phyloP scores from a whole-genome alignment of 2,888 invertebrate species.

The Craniophora ligustri region DNA sequence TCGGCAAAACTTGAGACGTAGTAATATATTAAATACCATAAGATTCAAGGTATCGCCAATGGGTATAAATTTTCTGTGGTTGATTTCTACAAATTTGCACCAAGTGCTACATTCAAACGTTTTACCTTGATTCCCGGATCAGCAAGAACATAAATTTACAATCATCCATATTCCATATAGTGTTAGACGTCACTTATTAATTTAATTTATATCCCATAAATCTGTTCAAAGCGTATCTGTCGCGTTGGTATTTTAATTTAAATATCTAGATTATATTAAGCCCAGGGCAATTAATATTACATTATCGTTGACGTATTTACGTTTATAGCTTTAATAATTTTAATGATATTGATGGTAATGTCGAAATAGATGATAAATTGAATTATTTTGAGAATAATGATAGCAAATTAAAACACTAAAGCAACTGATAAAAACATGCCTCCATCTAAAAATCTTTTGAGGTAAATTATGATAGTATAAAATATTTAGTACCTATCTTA shows the following conservation, averaged over 20 bases:
- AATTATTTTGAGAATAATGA: constrained; percentile 22
- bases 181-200: constrained; percentile 25
- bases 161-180: constrained; percentile 30
- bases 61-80: background rate
- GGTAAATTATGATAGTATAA: constrained; percentile 31
- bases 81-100: background rate
- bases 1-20: background rate
- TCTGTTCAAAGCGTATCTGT: constrained; percentile 24
- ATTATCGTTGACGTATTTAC: constrained; percentile 10
- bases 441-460: constrained; percentile 23
- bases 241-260: constrained; percentile 30
- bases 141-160: constrained; percentile 14
- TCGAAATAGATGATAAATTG: constrained; percentile 12
- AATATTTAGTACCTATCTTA: constrained; percentile 49
- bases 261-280: constrained; percentile 31
- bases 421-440: constrained; percentile 42
- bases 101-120: background rate
- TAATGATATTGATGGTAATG: constrained; percentile 11
- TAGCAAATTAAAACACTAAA: constrained; percentile 21
- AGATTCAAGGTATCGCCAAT: background rate
- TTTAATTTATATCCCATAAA: constrained; percentile 38
- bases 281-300: constrained; percentile 24
- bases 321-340: constrained; percentile 4
- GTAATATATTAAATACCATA: too few relatives aligned
- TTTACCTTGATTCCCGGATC: constrained; percentile 17